Base-by-base conservation (phyloP, 2,888 invertebrate species). In the Melanargia galathea region DNA sequence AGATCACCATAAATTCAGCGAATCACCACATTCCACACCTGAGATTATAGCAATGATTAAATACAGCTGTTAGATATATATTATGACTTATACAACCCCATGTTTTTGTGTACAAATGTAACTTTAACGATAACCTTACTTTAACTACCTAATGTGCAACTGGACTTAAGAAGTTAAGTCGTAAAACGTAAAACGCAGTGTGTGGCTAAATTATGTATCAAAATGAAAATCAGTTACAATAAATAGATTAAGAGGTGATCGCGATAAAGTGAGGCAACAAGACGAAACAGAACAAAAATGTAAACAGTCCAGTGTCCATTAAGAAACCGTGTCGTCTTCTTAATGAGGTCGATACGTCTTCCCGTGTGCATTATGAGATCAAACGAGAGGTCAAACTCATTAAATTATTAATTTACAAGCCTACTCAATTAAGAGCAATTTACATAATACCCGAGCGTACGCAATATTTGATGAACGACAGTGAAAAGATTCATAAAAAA, bases 341-440 rank as follows among this genome's bases (percentile, higher is more conserved):
- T 87, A 87, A 89, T 87, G 88, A 86, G 86, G 80, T 79, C 84
- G 83, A 85, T 86, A 80, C 73, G 79, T 86, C 83, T 86, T 81
- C 75, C 79, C 76, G 74, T 72, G 78, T 71, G 81, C 84, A 75
- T 85, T 86, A 86, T 82, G 84, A 84, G 90, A 84, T 86, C 88
- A 87, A 85, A 79, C 79, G 77, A 72, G 73, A 83, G 88, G 88
- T 87, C 87, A 88, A 69, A 74, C 76, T 80, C 83, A 79, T 83
- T 86, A 84, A 84, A 84, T 85, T 84, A 82, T 83, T 84, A 85
- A 86, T 87, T 86, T 81, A 89, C 85, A 87, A 82, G 84, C 81
- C 80, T 83, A 82, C 79, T 84, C 87, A 88, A 89, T 90, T 88
- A 88, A 83, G 82, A 71, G 77, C 79, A 81, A 80, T 75, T 74